phyloP scores from a whole-genome alignment of 2,797 vertebrate species.

The Hirundo rustica region DNA sequence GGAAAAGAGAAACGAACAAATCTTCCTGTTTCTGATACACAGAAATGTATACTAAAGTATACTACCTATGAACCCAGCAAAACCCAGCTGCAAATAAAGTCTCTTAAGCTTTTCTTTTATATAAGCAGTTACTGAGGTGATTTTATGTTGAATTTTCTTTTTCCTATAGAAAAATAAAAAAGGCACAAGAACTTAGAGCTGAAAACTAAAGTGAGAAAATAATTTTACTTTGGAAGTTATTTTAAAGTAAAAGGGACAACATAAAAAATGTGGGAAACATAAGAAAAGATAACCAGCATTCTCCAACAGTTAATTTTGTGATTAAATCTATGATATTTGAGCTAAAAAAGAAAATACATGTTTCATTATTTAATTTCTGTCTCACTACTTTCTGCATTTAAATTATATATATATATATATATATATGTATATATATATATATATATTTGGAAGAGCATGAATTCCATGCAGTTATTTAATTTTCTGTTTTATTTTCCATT shows the following conservation, averaged over 20 bases:
- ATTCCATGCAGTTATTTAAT: neutral
- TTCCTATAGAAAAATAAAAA: neutral
- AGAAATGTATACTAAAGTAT: neutral
- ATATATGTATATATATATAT: neutral
- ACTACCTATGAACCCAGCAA: neutral
- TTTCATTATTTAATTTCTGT: neutral
- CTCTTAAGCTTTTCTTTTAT: neutral
- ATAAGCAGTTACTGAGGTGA: neutral
- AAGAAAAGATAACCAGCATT: neutral
- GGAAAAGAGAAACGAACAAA: neutral
- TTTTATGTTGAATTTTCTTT: neutral
- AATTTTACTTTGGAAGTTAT: neutral
- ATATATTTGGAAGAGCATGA: neutral
- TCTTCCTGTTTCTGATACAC: neutral
- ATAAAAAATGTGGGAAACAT: neutral
- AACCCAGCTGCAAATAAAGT: neutral
- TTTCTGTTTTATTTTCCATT: neutral
- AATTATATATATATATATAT: neutral
- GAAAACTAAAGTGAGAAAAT: neutral
- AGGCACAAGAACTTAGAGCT: accelerated
- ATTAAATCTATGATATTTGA: neutral
- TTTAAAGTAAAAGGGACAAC: neutral
- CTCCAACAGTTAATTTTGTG: neutral
- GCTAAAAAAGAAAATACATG: neutral
- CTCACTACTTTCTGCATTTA: neutral